Base-by-base conservation (phyloP, 2,113 vertebrate species). In the Castor canadensis region DNA sequence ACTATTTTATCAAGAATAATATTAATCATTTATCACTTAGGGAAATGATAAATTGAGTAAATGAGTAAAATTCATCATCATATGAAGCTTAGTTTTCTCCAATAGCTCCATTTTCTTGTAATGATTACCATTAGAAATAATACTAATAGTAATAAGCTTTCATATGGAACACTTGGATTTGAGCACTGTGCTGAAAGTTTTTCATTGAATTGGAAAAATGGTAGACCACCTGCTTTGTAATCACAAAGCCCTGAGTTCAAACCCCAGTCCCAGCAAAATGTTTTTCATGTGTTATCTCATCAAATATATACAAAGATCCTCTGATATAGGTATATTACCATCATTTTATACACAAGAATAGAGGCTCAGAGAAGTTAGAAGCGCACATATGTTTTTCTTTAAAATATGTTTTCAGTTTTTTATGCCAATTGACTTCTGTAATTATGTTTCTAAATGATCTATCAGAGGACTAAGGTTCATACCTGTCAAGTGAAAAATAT, bases 381-480 rank as follows among this genome's bases (percentile, higher is more conserved):
- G 45, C 1, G 3, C 16, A 20, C 5, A n/a, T 1, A 52, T 4
- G 7, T 66, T 62, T 85, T 87, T 77, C 10, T 64, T 77, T 20
- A 85, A 94, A 56, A 35, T 54, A 35, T 79, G 4, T 71, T 28
- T 89, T 72, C 40, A 32, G 35, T 62, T 82, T 87, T 40, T 45
- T 52, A 67, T 83, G 40, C 4, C 90, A n/a, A 83, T 93, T 79
- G 82, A 30, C 32, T 90, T 90, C 40, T 94, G 11, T 75, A 81
- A 75, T 84, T 80, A 60, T 40, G 2, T 54, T 58, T 94, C 69
- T 94, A 69, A 89, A 22, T 91, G 75, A 86, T 38, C 22, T 47
- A 30, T 54, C 26, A 75, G 35, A 13, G 52, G 67, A 72, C 10
- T 89, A 77, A 76, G 85, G 67, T 67, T 72, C 17, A 32, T 77